Conservation (phyloP, 2,113 vertebrate genomes). For the Neodontobutis hainanensis region DNA sequence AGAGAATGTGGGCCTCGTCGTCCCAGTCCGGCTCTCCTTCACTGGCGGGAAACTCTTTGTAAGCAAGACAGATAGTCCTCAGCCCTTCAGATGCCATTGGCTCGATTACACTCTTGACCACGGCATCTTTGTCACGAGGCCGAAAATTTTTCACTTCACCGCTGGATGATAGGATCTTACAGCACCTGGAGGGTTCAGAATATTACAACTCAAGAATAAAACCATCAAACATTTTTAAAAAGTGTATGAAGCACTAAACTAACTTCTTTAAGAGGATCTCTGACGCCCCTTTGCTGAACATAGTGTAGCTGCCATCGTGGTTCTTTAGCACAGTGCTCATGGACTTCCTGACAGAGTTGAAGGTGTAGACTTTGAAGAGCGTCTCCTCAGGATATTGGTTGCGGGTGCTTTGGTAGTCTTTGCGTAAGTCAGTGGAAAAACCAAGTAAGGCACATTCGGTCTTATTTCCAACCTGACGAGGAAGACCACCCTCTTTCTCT, state of each 20-base stretch:
- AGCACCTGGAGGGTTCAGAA: slow-evolving; percentile 81
- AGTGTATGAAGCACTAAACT: slow-evolving; percentile 29
- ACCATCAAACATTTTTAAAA: too few relatives aligned
- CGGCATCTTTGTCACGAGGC: slow-evolving; percentile 87
- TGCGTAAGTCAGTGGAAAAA: slow-evolving; percentile 86
- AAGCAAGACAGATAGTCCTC: slow-evolving; percentile 95
- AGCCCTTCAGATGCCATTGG: slow-evolving; percentile 97
- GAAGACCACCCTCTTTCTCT: slow-evolving; percentile 94
- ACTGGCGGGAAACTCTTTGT: slow-evolving; percentile 87
- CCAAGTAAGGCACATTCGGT: slow-evolving; percentile 99
- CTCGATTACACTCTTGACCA: slow-evolving; percentile 92
- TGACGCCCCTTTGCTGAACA: slow-evolving; percentile 98
- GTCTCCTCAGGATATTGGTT: slow-evolving; percentile 94
- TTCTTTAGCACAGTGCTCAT: slow-evolving; percentile 98
- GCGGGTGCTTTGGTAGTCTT: slow-evolving; percentile 92
- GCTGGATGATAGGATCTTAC: slow-evolving; percentile 85
- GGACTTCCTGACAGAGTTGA: slow-evolving; percentile 97
- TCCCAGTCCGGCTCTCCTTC: slow-evolving; percentile 95
- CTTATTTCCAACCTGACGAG: slow-evolving; percentile 97
- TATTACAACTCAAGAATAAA: background rate
- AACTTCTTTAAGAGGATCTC: slow-evolving; percentile 99
- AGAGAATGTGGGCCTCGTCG: slow-evolving; percentile 89
- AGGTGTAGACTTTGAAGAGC: slow-evolving; percentile 97
- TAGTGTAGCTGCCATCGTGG: slow-evolving; percentile 90
- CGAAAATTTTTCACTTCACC: slow-evolving; percentile 88